Conservation (phyloP, 2,113 vertebrate genomes). For the Protobothrops flavoviridis region DNA sequence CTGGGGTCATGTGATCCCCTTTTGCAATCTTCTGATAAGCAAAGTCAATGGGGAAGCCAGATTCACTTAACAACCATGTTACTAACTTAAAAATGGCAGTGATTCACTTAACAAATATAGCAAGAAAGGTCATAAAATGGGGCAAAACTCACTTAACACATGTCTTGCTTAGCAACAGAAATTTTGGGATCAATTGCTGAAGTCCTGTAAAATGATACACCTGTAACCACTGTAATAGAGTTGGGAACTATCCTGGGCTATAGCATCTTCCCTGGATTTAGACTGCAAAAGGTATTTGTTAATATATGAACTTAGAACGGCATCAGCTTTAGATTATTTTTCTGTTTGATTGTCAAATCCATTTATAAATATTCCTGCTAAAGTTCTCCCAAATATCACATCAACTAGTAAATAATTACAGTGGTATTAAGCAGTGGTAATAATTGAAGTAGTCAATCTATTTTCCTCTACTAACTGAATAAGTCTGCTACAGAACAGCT, state of each 20-base stretch:
- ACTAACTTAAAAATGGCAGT: too few species aligned
- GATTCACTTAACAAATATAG: neutral
- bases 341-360: neutral
- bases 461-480: neutral
- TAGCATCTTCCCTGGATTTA: neutral
- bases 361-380: neutral
- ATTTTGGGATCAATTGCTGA: neutral
- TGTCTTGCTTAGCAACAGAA: neutral
- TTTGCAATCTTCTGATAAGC: too few species aligned
- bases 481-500: fast-evolving
- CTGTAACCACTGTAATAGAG: neutral
- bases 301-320: neutral
- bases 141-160: neutral
- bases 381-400: neutral
- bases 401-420: neutral
- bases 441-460: neutral
- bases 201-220: neutral
- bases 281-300: neutral
- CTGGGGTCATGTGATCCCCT: neutral
- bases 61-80: neutral
- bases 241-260: neutral
- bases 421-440: neutral
- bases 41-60: neutral
- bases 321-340: neutral
- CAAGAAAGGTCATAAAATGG: neutral